Evolutionary conservation across 2,888 invertebrate species (phyloP).

Genomic region (Macrophya annulata): DNA sequence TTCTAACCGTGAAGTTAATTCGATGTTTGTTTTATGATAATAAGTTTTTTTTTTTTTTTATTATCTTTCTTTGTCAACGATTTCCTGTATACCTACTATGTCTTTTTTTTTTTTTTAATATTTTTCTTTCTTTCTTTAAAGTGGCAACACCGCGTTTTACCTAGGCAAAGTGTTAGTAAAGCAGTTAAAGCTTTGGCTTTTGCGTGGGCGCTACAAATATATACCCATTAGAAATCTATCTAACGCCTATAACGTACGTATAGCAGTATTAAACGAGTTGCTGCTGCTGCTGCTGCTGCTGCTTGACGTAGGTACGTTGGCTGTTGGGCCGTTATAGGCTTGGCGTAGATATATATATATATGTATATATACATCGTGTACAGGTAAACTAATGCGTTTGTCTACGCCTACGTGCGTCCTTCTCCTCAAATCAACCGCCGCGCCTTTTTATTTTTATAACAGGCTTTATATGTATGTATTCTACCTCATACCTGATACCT

Average conservation of each 20-base stretch:
- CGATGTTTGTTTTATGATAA: not conserved
- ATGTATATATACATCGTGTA: not conserved
- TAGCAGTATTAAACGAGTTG: not conserved
- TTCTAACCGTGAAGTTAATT: too few relatives aligned
- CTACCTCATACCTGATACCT: not conserved
- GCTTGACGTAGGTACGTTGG: too few relatives aligned
- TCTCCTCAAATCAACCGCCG: conserved; percentile 4
- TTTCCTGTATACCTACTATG: not conserved
- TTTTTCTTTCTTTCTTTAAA: not conserved
- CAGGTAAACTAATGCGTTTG: conserved; percentile 16
- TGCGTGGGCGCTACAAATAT: conserved; percentile 27
- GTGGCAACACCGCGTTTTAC: not conserved
- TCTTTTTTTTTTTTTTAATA: not conserved
- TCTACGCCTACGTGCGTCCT: conserved; percentile 35
- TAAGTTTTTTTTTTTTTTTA: not conserved
- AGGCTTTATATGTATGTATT: conserved; percentile 3
- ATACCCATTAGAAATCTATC: conserved; percentile 41
- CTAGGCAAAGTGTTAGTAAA: not conserved
- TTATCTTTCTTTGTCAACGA: not conserved
- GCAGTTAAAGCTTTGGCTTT: too few relatives aligned
- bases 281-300: not conserved
- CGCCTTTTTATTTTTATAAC: not conserved
- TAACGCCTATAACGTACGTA: not conserved
- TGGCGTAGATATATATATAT: too few relatives aligned
- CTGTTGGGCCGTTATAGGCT: too few relatives aligned